Base-by-base conservation (phyloP, 2,797 vertebrate genomes). In the Macroramphosus scolopax region DNA sequence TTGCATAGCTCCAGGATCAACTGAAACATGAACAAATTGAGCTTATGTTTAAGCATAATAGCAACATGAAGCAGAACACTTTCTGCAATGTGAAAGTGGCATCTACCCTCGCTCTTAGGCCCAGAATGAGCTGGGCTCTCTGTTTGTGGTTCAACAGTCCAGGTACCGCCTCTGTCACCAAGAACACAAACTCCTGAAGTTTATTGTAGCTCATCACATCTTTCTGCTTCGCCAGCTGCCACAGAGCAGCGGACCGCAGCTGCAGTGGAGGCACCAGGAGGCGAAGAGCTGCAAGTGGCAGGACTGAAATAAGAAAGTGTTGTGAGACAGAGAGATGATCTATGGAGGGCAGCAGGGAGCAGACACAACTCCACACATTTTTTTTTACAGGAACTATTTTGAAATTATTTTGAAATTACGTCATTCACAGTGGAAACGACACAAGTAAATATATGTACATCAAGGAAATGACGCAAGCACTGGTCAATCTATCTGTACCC, bases 221-320 rank as follows among this genome's bases (percentile, higher is more conserved):
- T 44, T 86, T 91, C 18, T 72, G 59, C 20, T 88, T 86, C 0
- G 89, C 72, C 13, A 90, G 84, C 22, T 83, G 87, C 93, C 91
- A 95, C 72, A 89, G 64, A 6, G 92, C 90, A 0, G 92, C 92
- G 1, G 88, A 91, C 6, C 82, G 81, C 1, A 93, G 77, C 35
- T 91, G 88, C 54, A 93, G 18, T 0, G 90, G 81, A 0, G 88
- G 83, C 17, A 90, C 87, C 53, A 90, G 68, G 16, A 89, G 87
- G 51, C 82, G 88, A 26, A 91, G 83, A 2, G 78, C 78, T 2
- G 86, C 68, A 0, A 83, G 66, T 29, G 83, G 78, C 3, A 80
- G 61, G 35, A 39, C 42, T 5, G 44, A 25, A 5, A 31, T 24
- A 45, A 1, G 18, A n/a, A 48, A 0, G 12, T 67, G 62, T 15